phyloP scores from a whole-genome alignment of 2,888 invertebrate genomes.

The Andrena flavipes region DNA sequence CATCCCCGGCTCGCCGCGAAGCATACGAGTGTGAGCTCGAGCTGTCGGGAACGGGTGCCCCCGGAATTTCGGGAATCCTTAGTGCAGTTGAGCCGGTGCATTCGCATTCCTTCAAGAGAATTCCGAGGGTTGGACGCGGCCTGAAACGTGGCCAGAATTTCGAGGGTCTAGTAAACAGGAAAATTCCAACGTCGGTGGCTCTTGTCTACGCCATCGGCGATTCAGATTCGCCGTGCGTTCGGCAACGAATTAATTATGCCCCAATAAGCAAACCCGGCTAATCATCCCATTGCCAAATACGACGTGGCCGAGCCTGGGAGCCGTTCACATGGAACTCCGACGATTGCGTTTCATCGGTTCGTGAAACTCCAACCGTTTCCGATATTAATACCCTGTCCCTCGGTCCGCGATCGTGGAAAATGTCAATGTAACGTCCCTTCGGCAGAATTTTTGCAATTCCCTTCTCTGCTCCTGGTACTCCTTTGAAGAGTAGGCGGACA shows the following conservation, averaged over 20 bases:
- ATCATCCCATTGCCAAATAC: slow-evolving; percentile 1
- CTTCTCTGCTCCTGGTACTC: background rate
- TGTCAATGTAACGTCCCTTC: background rate
- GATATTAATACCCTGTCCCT: background rate
- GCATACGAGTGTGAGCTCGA: slow-evolving; percentile 29
- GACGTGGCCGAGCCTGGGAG: background rate
- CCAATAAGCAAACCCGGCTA: background rate
- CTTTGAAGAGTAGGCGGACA: background rate
- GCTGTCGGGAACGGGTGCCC: slow-evolving; percentile 18
- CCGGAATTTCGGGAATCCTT: slow-evolving; percentile 60
- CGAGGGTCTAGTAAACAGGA: slow-evolving; percentile 3
- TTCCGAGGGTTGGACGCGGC: slow-evolving; percentile 28
- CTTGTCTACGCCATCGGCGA: slow-evolving; percentile 11
- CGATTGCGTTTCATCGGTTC: background rate
- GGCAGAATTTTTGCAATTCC: background rate
- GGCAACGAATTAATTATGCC: slow-evolving; percentile 12
- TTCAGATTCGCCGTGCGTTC: background rate
- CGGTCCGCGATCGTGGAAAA: background rate
- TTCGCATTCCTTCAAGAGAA: slow-evolving; percentile 51
- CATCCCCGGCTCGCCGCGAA: slow-evolving; percentile 31
- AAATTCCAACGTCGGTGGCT: slow-evolving; percentile 10
- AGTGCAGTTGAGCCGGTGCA: slow-evolving; percentile 23
- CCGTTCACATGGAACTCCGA: background rate
- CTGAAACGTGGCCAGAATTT: slow-evolving; percentile 51
- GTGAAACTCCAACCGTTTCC: no score